These are phyloP conservation scores for Rhaphigaster nebulosa DNA, from an alignment of 2,888 invertebrate species.

Conservation along the genomic window DNA sequence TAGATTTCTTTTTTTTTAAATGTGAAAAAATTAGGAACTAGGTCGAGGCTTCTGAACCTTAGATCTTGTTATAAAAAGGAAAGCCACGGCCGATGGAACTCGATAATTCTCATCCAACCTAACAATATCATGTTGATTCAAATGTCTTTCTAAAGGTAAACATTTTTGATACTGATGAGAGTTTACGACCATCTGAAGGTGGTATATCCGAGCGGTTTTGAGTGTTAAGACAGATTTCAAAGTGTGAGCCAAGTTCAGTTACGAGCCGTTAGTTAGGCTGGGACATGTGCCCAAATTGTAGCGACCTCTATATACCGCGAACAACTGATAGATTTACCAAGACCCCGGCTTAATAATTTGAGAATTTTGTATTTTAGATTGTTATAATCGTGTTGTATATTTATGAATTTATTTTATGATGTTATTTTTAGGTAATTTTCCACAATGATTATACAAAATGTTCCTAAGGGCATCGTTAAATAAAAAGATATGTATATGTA, in stretches of 20 bases:
- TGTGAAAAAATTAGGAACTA: neutral
- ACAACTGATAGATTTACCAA: neutral
- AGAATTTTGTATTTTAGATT: neutral
- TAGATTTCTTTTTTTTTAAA: neutral
- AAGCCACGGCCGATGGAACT: neutral
- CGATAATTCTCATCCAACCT: neutral
- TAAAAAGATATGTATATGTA: too few relatives aligned
- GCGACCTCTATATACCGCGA: neutral
- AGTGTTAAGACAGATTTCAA: neutral
- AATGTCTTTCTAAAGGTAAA: neutral
- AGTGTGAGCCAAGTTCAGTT: conserved; percentile 28
- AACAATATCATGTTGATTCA: neutral
- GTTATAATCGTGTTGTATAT: too few relatives aligned
- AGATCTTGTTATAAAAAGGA: neutral
- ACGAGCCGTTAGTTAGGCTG: conserved; percentile 29
- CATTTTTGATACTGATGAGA: neutral
- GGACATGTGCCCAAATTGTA: conserved; percentile 18
- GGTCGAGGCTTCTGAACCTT: neutral
- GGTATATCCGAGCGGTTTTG: neutral
- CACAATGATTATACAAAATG: too few relatives aligned
- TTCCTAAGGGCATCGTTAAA: too few relatives aligned
- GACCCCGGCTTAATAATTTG: neutral
- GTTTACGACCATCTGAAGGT: neutral
- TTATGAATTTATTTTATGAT: too few relatives aligned
- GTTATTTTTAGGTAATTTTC: too few relatives aligned